Percentiles rank a stretch among this genome's conserved stretches.
phyloP scores from a whole-genome alignment of 2,113 vertebrate species.

The Shinisaurus crocodilurus region DNA sequence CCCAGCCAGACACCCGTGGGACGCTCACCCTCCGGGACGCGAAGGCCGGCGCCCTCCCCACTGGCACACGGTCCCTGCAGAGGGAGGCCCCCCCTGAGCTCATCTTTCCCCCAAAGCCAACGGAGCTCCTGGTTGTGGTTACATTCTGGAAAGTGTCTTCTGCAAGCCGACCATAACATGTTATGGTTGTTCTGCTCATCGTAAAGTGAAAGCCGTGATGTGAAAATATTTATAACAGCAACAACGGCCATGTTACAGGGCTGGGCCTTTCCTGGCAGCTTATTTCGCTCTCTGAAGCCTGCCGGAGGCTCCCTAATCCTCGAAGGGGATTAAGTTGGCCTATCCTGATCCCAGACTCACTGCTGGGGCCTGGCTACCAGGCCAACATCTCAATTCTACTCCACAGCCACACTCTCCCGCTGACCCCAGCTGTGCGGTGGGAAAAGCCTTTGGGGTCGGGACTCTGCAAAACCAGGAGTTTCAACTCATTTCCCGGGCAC shows the following conservation, averaged over 20 bases:
- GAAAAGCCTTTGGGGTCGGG: neutral
- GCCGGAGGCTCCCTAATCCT: neutral
- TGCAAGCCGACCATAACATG: neutral
- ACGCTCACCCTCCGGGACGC: fast-evolving
- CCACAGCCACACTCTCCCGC: too few relatives aligned
- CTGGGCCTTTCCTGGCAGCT: neutral
- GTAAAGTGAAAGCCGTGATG: too few relatives aligned
- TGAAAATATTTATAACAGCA: too few relatives aligned
- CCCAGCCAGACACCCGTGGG: neutral
- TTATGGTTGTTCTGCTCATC: too few relatives aligned
- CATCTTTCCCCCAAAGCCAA: neutral
- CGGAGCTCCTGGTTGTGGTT: too few relatives aligned
- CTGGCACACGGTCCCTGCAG: neutral
- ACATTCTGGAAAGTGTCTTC: neutral
- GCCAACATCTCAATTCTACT: too few relatives aligned
- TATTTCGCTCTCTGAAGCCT: too few relatives aligned
- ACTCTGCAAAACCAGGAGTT: neutral
- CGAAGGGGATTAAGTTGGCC: neutral
- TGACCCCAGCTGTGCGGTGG: neutral
- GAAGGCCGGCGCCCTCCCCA: neutral
- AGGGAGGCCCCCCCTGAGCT: neutral
- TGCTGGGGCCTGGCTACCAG: neutral
- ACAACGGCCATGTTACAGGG: neutral
- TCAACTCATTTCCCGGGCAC: neutral
- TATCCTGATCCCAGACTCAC: neutral